Conservation (phyloP, 2,797 vertebrate genomes). For the Gallinago nigripennis region DNA sequence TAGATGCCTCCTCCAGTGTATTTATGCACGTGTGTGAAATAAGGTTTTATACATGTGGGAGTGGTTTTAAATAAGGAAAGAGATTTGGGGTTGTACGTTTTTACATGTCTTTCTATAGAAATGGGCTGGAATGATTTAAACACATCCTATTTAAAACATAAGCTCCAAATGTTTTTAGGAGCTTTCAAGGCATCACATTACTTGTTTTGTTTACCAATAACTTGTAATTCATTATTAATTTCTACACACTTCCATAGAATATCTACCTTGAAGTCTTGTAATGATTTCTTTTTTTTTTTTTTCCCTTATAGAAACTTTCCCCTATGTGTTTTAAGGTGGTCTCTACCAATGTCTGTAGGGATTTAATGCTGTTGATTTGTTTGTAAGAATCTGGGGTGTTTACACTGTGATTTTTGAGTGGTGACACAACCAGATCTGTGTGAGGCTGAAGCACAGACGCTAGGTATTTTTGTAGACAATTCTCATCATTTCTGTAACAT, state of each 20-base stretch:
- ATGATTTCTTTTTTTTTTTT: background rate
- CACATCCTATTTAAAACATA: background rate
- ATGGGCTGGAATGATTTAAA: background rate
- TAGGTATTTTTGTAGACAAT: slow-evolving; percentile 14
- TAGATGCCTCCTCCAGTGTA: slow-evolving; percentile 61
- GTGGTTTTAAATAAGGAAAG: slow-evolving; percentile 41
- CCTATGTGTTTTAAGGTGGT: background rate
- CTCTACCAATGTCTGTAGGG: background rate
- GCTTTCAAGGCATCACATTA: slow-evolving; percentile 13
- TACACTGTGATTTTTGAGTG: slow-evolving; percentile 4
- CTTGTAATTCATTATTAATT: slow-evolving; percentile 22
- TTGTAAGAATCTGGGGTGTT: slow-evolving; percentile 14
- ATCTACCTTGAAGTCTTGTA: background rate
- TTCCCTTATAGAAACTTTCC: background rate
- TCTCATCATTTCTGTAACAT: background rate
- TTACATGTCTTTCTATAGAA: background rate
- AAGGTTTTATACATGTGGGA: slow-evolving; percentile 66
- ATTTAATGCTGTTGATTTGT: slow-evolving; percentile 10
- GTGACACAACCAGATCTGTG: background rate
- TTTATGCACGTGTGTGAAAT: slow-evolving; percentile 62
- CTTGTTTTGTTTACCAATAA: slow-evolving; percentile 44
- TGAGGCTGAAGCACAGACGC: background rate
- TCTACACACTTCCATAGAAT: background rate
- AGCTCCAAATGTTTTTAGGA: background rate
- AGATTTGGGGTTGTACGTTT: slow-evolving; percentile 36